Base-by-base conservation (phyloP, 2,888 invertebrate species). In the Cactoblastis cactorum region DNA sequence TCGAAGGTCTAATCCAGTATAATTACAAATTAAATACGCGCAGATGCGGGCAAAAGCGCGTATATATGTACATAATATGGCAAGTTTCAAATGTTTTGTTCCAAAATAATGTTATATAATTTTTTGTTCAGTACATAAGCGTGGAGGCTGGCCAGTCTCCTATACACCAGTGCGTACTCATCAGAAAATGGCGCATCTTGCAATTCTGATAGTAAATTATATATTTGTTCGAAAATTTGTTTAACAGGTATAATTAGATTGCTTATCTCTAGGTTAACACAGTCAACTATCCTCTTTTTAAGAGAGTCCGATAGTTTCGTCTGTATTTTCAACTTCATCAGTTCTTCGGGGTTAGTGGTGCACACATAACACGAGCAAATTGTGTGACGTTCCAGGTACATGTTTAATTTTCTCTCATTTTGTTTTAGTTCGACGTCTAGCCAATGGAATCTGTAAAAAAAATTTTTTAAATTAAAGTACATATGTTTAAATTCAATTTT, bases 401-500 rank as follows among this genome's bases (percentile, higher is more conserved):
- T 22, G 19, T 14, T 46, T 5, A 19, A 9, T 35, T 34, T 34
- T 11, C 46, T 34, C 9, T 35, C 9, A 2, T 15, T 35, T 22
- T 11, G 35, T 3, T 14, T 11, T 2, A 35, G 1, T 2, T 12
- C 11, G 15, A 22, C 35, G 15, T 46, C 46, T 15, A 46, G 19
- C 34, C 35, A 22, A 15, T 46, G 46, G 0, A 19, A 19, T 19
- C 46, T 46, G 46, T 12, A 35, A 46, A 34, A 5, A 43, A 43
- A 24, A 39, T 22, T 14, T 24, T n/a, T n/a, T n/a, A n/a, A n/a
- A n/a, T n/a, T n/a, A n/a, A n/a, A n/a, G n/a, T n/a, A n/a, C n/a
- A n/a, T n/a, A n/a, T n/a, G n/a, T n/a, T n/a, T n/a, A n/a, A n/a
- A n/a, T n/a, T n/a, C n/a, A n/a, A n/a, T n/a, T n/a, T n/a, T n/a